These are phyloP conservation scores for Brachionus sp. DNA, from an alignment of 1,140 invertebrate genomes.

Conservation along the genomic window DNA sequence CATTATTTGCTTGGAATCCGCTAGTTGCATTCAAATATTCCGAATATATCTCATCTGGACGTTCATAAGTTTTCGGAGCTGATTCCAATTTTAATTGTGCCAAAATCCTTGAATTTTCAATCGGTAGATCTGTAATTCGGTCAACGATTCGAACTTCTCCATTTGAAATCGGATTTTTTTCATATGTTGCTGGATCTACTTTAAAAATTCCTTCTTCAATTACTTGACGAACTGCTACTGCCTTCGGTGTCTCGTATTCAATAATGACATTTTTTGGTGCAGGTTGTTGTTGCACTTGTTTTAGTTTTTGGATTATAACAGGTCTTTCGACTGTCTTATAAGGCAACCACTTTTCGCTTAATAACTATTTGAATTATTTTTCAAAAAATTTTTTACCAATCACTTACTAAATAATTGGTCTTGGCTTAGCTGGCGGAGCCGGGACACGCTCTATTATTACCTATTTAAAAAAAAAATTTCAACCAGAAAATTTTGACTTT, in stretches of 20 bases:
- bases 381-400: neutral
- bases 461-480: neutral
- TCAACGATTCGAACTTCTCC: slow-evolving; percentile 37
- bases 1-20: neutral
- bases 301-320: slow-evolving; percentile 42
- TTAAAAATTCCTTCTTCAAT: slow-evolving; percentile 45
- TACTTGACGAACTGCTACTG: slow-evolving; percentile 8
- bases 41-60: neutral
- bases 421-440: slow-evolving; percentile 40
- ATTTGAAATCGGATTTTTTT: neutral
- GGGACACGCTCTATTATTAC: slow-evolving; percentile 43
- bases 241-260: slow-evolving; percentile 46
- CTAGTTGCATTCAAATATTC: neutral
- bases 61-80: slow-evolving; percentile 12
- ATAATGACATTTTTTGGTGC: slow-evolving; percentile 41
- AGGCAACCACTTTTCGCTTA: slow-evolving; percentile 46
- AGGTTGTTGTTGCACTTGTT: neutral
- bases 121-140: slow-evolving; percentile 40
- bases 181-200: slow-evolving; percentile 35
- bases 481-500: too few relatives aligned
- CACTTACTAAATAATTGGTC: slow-evolving; percentile 43
- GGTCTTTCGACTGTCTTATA: slow-evolving; percentile 31
- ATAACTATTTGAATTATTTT: neutral
- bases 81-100: slow-evolving; percentile 21
- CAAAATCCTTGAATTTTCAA: slow-evolving; percentile 35